Evolutionary conservation across 2,113 vertebrate genomes (phyloP), one percentile per base, ranked within the genome.

Genomic region (Serranochromis macrocephalus): DNA sequence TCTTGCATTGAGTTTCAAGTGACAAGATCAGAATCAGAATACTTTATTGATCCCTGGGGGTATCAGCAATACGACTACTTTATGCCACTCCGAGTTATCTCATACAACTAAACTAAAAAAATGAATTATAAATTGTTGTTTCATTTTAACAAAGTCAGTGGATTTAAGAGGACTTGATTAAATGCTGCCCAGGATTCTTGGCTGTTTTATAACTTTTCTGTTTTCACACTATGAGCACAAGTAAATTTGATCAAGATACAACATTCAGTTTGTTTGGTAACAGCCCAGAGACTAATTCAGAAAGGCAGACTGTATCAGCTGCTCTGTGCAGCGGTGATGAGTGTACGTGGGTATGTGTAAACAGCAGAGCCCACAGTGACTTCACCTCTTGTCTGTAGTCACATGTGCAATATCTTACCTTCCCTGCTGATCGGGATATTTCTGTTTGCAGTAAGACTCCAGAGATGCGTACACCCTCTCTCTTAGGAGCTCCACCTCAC

Each of bases 391-490:
- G 58, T 40, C 7, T 21, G 58, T 54, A 8, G 5, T 82, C 33
- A 4, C 63, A 21, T 40, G 55, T 29, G 80, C n/a, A 33, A 13
- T 14, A 16, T 5, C 89, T 4, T 90, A 98, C 97, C 97, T 98
- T 92, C 97, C 97, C 95, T 97, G 97, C 94, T 98, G 97, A 78
- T 98, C 97, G 1, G 97, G 97, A 93, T 98, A 98, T 91, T 97
- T 98, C 95, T 98, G 98, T 90, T 98, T 98, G 95, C 98, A 98
- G 89, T 98, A 98, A 29, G 97, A 94, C 94, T 98, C 98, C 21
- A 98, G 96, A 1, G 98, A 98, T 0, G 98, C 98, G 1, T 98
- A 98, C 5, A 98, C 98, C 68, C 97, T 97, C 95, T 98, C 98
- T 58, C 98, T 95, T 40, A 98, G 95, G 47, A 97, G 92, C 96